Base-by-base conservation (phyloP, 1,140 invertebrate genomes). In the Micrasema longulum region DNA sequence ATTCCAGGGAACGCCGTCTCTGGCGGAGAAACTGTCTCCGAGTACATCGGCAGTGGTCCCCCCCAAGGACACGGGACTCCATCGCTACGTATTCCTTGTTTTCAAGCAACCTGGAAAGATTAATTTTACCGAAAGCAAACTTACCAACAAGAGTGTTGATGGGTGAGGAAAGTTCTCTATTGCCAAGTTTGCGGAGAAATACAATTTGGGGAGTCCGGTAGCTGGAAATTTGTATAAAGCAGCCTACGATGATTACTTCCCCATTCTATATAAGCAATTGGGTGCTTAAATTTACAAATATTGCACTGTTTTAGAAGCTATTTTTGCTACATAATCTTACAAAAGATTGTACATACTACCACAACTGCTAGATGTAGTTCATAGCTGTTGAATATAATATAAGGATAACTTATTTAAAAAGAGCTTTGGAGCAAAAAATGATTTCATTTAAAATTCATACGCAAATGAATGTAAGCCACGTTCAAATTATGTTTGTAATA, bases 181-280 rank as follows among this genome's bases (percentile, higher is more conserved):
- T 71, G 85, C 83, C 22, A 90, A 92, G 18, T 97, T 98, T 82
- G 93, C 92, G 0, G 79, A 85, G 4, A 97, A 97, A 76, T 94
- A 97, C 77, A 88, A 91, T 0, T 83, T 98, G 12, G 93, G 93
- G 5, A 80, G 90, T 72, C 93, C 94, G 0, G 83, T 97, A 52
- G 94, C 94, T 48, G 95, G 92, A 7, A 98, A 97, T 79, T 92
- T 96, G 78, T 98, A 91, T 77, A 92, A 93, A 80, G 95, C 96
- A 3, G 85, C 95, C 79, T 98, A 86, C 78, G 97, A 98, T 81
- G 92, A 95, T 76, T 98, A 97, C 76, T 95, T 97, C 1, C 94
- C 94, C 0, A 87, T 85, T 9, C 78, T 94, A 0, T 91, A 92
- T 78, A 89, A 92, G 62, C 89, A 92, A 77, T 80, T 92, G 1